Percentiles rank a stretch among this genome's conserved stretches.
These are phyloP conservation scores for Cliona cf. orientalis DNA, from an alignment of 37 sponge, comb jelly and placozoan genomes.

Conservation along the genomic window DNA sequence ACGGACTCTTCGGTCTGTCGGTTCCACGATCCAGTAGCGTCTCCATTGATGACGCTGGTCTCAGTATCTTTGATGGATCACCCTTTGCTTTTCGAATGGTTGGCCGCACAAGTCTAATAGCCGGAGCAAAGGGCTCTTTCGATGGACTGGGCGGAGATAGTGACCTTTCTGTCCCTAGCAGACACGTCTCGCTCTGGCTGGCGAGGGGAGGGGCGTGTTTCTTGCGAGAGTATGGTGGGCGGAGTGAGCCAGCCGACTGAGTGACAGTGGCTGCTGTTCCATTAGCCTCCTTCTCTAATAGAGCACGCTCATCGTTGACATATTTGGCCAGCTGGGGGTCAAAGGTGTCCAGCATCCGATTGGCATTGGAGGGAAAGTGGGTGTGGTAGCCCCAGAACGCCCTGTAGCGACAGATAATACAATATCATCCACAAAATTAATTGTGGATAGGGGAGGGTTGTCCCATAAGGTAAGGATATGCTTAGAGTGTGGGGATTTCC, in stretches of 20 bases:
- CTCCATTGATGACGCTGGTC: constrained; percentile 11
- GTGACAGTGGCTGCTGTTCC: background rate
- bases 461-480: background rate
- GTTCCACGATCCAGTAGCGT: background rate
- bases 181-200: constrained; percentile 2
- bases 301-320: constrained; percentile 52
- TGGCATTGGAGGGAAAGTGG: constrained; percentile 42
- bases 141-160: background rate
- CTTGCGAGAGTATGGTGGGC: background rate
- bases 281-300: constrained; percentile 14
- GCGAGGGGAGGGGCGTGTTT: constrained; percentile 1
- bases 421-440: background rate
- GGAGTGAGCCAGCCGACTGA: background rate
- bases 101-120: constrained; percentile 10
- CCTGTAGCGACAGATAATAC: constrained; percentile 14
- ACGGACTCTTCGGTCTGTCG: no score
- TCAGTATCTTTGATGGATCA: background rate
- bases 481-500: no score
- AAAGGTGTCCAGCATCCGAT: constrained; percentile 45
- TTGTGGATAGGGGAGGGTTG: background rate
- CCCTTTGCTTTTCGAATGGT: background rate
- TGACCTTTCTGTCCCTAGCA: background rate
- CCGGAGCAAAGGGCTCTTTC: background rate
- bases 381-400: constrained; percentile 72
- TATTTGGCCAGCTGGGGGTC: constrained; percentile 57